Evolutionary conservation across 2,888 invertebrate species (phyloP), one percentile per base, ranked within the genome.

Genomic region (Spicauda simplicius): DNA sequence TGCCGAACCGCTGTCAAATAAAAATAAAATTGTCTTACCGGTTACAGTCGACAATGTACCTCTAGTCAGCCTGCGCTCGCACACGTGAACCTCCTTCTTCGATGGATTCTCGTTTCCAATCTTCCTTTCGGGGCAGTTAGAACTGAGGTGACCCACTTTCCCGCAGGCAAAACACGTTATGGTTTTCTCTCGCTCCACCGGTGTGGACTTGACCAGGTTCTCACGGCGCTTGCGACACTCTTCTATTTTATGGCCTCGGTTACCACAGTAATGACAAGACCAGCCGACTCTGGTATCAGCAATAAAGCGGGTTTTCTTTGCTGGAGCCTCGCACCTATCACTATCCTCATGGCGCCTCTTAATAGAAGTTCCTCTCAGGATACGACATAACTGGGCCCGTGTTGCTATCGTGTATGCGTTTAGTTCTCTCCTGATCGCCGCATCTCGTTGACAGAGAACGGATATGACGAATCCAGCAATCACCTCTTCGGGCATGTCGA

Each of bases 181-280:
- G n/a, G n/a, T n/a, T n/a, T n/a, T n/a, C n/a, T 55, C 55, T 14
- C 33, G 16, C n/a, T 55, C 55, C 33, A 16, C 16, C 33, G 12
- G 16, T 2, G 33, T 55, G 5, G 55, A 33, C 16, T 30, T 30
- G 8, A 8, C 16, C n/a, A 30, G 30, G 10, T 33, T 55, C 0
- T 62, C 64, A 0, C 69, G 61, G 7, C 58, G 60, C 41, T 63
- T 71, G 11, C 69, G 64, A 25, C 69, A 73, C 16, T 74, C 73
- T 18, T 53, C 50, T 3, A 62, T 55, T n/a, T 52, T 69, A n/a
- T n/a, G n/a, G n/a, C n/a, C n/a, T n/a, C n/a, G n/a, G n/a, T n/a
- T n/a, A n/a, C n/a, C n/a, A n/a, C 71, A 72, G 11, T 41, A 55
- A 52, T 69, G 70, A 66, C 70, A 73, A 11, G 52, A 18, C 16